These are phyloP conservation scores for Riparia riparia DNA, from an alignment of 2,113 vertebrate species.

Conservation along the genomic window DNA sequence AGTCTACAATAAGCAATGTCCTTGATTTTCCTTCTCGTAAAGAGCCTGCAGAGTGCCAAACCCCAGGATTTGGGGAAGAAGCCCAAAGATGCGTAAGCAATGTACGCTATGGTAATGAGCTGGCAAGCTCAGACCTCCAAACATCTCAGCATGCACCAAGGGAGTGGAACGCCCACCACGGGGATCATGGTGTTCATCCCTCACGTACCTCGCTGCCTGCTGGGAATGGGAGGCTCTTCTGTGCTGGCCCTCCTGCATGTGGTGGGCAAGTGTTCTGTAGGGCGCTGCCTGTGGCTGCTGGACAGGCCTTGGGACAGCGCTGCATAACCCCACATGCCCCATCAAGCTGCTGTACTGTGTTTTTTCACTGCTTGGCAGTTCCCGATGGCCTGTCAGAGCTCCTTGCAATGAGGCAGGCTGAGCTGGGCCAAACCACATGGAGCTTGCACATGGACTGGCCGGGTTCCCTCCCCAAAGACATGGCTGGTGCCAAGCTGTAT, in stretches of 20 bases:
- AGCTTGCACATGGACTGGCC: constrained; percentile 40
- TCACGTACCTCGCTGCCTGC: accelerated
- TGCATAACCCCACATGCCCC: background rate
- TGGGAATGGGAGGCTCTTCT: accelerated
- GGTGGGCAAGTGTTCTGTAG: background rate
- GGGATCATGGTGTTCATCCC: background rate
- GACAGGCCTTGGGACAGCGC: background rate
- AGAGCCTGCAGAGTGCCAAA: background rate
- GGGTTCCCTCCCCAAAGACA: background rate
- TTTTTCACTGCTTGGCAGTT: background rate
- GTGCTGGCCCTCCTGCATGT: background rate
- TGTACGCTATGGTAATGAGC: background rate
- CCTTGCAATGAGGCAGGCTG: background rate
- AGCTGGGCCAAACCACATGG: constrained; percentile 7
- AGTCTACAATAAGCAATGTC: background rate
- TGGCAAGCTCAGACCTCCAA: background rate
- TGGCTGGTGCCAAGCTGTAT: constrained; percentile 4
- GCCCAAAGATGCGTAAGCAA: background rate
- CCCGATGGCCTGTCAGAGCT: background rate
- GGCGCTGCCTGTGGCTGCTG: background rate
- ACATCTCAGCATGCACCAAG: background rate
- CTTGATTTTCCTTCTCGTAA: background rate
- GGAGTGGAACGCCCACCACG: accelerated
- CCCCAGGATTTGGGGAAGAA: background rate
- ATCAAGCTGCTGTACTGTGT: background rate